A percentile compares a stretch with the other conserved stretches of the same genome.
Conservation (phyloP, 1,140 invertebrate genomes). For the Drosophila nasuta region DNA sequence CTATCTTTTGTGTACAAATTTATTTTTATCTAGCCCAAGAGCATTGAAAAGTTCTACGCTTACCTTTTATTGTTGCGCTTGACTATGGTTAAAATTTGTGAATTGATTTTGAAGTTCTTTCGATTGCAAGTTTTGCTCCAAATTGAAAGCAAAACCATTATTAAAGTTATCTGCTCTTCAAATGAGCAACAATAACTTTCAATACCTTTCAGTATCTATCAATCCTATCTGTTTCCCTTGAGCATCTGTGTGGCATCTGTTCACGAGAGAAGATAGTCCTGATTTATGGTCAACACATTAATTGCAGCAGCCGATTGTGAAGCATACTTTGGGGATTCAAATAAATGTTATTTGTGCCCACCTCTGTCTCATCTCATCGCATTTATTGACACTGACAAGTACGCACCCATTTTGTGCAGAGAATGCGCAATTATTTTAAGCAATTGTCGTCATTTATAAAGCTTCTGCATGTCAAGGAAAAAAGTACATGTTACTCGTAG, state of each 20-base stretch:
- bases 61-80: neutral
- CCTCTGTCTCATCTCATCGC: conserved; percentile 20
- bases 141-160: conserved; percentile 13
- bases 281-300: conserved; percentile 73
- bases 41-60: neutral
- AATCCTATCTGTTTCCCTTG: conserved; percentile 1
- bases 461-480: neutral
- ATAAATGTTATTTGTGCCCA: conserved; percentile 1
- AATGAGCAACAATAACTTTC: conserved; percentile 10
- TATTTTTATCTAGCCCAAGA: neutral
- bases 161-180: neutral
- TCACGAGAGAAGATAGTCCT: conserved; percentile 30
- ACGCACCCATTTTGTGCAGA: conserved; percentile 50
- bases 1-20: conserved; percentile 7
- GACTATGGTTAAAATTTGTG: neutral
- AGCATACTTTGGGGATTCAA: conserved; percentile 64
- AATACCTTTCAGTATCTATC: neutral
- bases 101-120: conserved; percentile 52
- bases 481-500: neutral
- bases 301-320: conserved; percentile 52
- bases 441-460: conserved; percentile 70
- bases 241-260: neutral
- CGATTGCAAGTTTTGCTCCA: neutral
- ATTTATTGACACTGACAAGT: conserved; percentile 69
- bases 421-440: conserved; percentile 70